Percentiles rank a stretch among this genome's conserved stretches.
These are phyloP conservation scores for Heliopora coerulea DNA, from an alignment of 92 coral and sea anemone genomes.

Conservation along the genomic window DNA sequence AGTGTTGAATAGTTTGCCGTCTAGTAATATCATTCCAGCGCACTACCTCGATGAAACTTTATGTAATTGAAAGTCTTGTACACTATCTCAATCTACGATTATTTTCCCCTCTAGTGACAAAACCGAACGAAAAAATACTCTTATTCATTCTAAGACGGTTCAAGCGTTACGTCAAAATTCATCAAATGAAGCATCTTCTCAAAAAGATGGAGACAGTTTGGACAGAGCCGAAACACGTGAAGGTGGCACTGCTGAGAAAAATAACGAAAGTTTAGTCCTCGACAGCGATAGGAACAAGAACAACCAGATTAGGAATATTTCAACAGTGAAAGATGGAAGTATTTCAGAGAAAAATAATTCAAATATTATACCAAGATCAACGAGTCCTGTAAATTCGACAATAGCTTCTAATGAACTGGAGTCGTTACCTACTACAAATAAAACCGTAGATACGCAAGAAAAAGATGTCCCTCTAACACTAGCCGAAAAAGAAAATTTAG, in stretches of 20 bases:
- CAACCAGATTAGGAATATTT: no score
- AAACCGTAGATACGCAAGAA: background rate
- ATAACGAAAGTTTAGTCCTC: no score
- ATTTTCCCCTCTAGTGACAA: background rate
- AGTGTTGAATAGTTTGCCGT: no score
- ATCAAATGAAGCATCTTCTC: background rate
- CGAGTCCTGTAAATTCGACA: background rate
- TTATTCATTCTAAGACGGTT: constrained; percentile 23
- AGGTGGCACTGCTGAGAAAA: no score
- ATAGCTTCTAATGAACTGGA: constrained; percentile 15
- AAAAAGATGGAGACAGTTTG: background rate
- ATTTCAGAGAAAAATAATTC: background rate
- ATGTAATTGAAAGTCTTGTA: background rate
- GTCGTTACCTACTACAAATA: constrained; percentile 1
- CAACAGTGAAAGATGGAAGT: background rate
- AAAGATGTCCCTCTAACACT: background rate
- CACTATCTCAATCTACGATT: background rate
- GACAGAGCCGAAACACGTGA: no score
- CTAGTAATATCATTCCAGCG: no score
- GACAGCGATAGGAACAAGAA: no score
- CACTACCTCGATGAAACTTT: no score
- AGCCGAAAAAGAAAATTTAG: constrained; percentile 35
- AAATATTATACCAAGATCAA: background rate
- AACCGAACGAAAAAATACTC: constrained; percentile 18
- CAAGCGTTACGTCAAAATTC: constrained; percentile 1